A percentile compares a stretch with the other conserved stretches of the same genome.
Evolutionary conservation across 2,797 vertebrate genomes (phyloP).

Genomic region (Parauchenoglanis ngamensis): DNA sequence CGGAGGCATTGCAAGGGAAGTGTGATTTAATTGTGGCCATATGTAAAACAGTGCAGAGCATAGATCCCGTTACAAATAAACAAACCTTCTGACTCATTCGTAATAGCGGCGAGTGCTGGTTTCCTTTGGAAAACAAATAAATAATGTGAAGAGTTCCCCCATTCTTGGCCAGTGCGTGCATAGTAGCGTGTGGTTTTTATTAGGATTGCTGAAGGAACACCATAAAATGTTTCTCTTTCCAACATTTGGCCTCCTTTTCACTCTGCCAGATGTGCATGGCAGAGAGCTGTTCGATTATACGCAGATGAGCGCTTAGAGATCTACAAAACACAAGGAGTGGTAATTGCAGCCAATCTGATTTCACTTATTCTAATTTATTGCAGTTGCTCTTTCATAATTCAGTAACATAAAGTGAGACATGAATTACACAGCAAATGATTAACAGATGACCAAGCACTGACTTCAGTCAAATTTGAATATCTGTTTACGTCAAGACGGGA

Average conservation of each 20-base stretch:
- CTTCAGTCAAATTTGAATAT: neutral
- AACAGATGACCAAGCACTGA: slow-evolving; percentile 20
- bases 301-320: slow-evolving; percentile 34
- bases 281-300: slow-evolving; percentile 35
- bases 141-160: slow-evolving; percentile 70
- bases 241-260: slow-evolving; percentile 43
- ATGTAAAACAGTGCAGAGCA: slow-evolving; percentile 70
- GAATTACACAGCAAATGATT: slow-evolving; percentile 15
- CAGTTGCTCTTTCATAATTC: slow-evolving; percentile 44
- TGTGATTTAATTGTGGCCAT: slow-evolving; percentile 75
- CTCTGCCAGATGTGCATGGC: slow-evolving; percentile 47
- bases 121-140: slow-evolving; percentile 80
- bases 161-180: slow-evolving; percentile 64
- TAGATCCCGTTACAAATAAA: slow-evolving; percentile 80
- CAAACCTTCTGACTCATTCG: slow-evolving; percentile 77
- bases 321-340: slow-evolving; percentile 44
- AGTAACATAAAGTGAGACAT: slow-evolving; percentile 23
- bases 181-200: slow-evolving; percentile 68
- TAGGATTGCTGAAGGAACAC: slow-evolving; percentile 63
- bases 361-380: slow-evolving; percentile 45
- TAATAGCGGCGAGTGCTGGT: slow-evolving; percentile 70
- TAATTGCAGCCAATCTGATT: slow-evolving; percentile 44
- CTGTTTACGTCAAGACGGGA: neutral
- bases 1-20: slow-evolving; percentile 57
- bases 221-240: slow-evolving; percentile 62